A percentile compares a stretch with the other conserved stretches of the same genome.
These are phyloP conservation scores for Hetaerina americana DNA, from an alignment of 1,140 invertebrate species.

Conservation along the genomic window DNA sequence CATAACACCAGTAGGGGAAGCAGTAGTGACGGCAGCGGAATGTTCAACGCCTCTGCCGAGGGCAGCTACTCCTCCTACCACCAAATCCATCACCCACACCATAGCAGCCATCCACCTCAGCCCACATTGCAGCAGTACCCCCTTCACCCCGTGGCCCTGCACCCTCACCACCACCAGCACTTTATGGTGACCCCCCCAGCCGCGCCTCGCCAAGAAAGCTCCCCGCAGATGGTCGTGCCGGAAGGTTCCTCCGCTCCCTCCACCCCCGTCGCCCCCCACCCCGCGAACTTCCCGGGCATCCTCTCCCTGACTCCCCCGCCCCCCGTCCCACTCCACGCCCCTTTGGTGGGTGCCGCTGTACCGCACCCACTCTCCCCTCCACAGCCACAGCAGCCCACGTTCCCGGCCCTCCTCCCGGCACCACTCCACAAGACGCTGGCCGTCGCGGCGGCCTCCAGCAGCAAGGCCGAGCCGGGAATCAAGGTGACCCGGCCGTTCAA, in stretches of 20 bases:
- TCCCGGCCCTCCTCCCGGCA: background rate
- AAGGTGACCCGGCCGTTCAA: conserved; percentile 49
- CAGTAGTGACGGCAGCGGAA: no score
- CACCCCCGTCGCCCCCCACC: conserved; percentile 12
- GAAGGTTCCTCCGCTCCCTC: conserved; percentile 6
- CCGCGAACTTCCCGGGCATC: conserved; percentile 12
- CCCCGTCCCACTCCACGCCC: conserved; percentile 10
- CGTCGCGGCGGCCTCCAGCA: background rate
- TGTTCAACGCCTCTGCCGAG: background rate
- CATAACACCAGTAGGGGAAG: no score
- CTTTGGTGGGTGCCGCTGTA: background rate
- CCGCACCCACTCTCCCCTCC: conserved; percentile 11
- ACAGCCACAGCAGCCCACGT: background rate
- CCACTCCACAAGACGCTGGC: background rate
- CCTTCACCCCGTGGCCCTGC: background rate
- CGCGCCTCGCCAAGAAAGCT: background rate
- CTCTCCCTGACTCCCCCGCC: conserved; percentile 13
- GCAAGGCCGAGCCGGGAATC: background rate
- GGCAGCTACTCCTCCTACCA: background rate
- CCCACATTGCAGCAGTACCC: background rate
- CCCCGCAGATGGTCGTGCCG: background rate
- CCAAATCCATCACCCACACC: background rate
- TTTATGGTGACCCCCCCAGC: background rate
- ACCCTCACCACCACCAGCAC: background rate
- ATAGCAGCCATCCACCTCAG: background rate